Conservation (phyloP, 2,113 vertebrate genomes). For the Bos javanicus region DNA sequence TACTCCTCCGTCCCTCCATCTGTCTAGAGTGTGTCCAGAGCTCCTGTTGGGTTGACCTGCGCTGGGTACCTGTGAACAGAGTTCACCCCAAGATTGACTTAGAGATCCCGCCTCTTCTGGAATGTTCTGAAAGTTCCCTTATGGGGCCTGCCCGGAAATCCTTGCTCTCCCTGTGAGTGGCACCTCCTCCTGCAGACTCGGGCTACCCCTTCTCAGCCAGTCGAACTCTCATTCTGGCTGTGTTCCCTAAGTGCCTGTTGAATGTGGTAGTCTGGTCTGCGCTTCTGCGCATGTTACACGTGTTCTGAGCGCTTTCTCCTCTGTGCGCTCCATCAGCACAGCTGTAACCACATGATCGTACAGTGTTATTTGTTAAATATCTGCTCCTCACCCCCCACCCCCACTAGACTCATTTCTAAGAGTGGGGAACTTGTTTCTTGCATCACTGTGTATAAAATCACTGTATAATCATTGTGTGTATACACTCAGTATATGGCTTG, state of each 20-base stretch:
- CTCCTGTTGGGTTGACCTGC: not conserved
- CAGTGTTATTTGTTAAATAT: not conserved
- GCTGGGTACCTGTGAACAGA: not conserved
- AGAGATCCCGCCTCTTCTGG: not conserved
- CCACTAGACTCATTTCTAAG: not conserved
- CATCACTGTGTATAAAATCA: not conserved
- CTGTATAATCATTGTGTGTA: not conserved
- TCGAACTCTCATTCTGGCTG: not conserved
- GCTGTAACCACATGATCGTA: not conserved
- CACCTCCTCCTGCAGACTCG: not conserved
- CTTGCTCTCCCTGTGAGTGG: not conserved
- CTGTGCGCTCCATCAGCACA: not conserved
- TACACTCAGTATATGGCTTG: not conserved
- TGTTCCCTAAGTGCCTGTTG: not conserved
- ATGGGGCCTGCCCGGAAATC: not conserved
- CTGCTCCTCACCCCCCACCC: not conserved
- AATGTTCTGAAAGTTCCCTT: not conserved
- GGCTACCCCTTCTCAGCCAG: not conserved
- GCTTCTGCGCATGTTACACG: not conserved
- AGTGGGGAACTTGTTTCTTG: not conserved
- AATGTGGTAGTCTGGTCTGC: not conserved
- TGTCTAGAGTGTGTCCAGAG: not conserved
- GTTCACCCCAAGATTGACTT: no score
- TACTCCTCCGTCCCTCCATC: rapidly evolving
- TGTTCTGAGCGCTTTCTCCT: not conserved